phyloP scores from a whole-genome alignment of 2,797 vertebrate species.

The Clarias platycephalus region DNA sequence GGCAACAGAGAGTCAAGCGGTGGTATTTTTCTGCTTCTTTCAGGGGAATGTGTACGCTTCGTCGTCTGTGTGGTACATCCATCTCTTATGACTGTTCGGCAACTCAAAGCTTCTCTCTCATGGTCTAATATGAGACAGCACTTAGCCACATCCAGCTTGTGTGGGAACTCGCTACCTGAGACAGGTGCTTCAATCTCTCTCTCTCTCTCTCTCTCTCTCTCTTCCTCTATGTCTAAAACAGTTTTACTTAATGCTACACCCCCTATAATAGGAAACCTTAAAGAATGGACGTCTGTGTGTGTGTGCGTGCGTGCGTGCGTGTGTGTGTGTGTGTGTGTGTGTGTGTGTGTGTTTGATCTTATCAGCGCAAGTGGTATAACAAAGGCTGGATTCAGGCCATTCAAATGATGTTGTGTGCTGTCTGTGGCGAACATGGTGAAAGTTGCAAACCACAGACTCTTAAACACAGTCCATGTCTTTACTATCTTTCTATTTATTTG shows the following conservation, averaged over 20 bases:
- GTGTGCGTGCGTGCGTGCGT: slow-evolving; percentile 25
- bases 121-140: not conserved
- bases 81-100: slow-evolving; percentile 1
- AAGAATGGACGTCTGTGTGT: slow-evolving; percentile 48
- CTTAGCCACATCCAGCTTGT: not conserved
- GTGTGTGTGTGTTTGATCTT: slow-evolving; percentile 29
- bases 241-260: slow-evolving; percentile 28
- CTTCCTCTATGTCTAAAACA: slow-evolving; percentile 9
- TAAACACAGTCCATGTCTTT: not conserved
- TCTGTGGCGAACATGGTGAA: not conserved
- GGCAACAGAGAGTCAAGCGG: slow-evolving; percentile 38
- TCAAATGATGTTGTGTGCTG: slow-evolving; percentile 22
- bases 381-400: slow-evolving; percentile 48
- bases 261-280: slow-evolving; percentile 21
- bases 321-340: slow-evolving; percentile 14
- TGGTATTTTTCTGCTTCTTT: slow-evolving; percentile 48
- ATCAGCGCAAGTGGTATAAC: slow-evolving; percentile 32
- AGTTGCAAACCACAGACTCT: not conserved
- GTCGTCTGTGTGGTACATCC: slow-evolving; percentile 23
- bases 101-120: slow-evolving; percentile 6
- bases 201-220: slow-evolving; percentile 26
- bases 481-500: not conserved
- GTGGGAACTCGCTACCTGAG: slow-evolving; percentile 35
- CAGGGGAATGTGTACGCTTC: slow-evolving; percentile 33
- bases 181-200: slow-evolving; percentile 28